Evolutionary conservation across 2,113 vertebrate genomes (phyloP).

Genomic region (Embiotoca jacksoni): DNA sequence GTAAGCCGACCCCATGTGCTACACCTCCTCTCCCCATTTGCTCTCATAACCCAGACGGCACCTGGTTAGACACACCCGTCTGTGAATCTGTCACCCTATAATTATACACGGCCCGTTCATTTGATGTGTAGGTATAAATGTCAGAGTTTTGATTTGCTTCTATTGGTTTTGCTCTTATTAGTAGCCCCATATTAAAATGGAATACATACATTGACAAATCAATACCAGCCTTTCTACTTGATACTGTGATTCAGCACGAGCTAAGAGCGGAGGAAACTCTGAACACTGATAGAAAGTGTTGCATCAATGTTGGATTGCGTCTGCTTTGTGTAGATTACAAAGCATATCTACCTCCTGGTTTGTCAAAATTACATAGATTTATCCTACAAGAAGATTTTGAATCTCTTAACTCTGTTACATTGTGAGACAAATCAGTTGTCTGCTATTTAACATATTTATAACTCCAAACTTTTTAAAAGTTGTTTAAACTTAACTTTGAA

Average conservation of each 20-base stretch:
- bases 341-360: conserved; percentile 13
- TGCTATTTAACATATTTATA: conserved; percentile 29
- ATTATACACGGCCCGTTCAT: conserved; percentile 28
- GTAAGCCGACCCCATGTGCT: conserved; percentile 7
- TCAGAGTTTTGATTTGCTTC: conserved; percentile 57
- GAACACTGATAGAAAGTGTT: conserved; percentile 23
- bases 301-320: conserved; percentile 29
- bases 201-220: conserved; percentile 18
- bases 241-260: conserved; percentile 32
- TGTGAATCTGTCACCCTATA: conserved; percentile 7
- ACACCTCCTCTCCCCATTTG: neutral
- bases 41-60: too few species aligned
- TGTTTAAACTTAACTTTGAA: conserved; percentile 11
- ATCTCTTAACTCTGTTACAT: neutral
- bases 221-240: conserved; percentile 27
- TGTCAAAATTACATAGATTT: conserved; percentile 28
- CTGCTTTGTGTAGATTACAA: conserved; percentile 42
- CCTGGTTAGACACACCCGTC: too few species aligned
- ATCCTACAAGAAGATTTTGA: conserved; percentile 2
- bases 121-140: conserved; percentile 56
- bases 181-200: conserved; percentile 29
- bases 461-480: conserved; percentile 18
- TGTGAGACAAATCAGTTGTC: conserved; percentile 12
- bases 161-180: conserved; percentile 52
- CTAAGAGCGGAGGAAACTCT: conserved; percentile 11